phyloP scores from a whole-genome alignment of 2,113 vertebrate genomes.

The Pionites leucogaster region DNA sequence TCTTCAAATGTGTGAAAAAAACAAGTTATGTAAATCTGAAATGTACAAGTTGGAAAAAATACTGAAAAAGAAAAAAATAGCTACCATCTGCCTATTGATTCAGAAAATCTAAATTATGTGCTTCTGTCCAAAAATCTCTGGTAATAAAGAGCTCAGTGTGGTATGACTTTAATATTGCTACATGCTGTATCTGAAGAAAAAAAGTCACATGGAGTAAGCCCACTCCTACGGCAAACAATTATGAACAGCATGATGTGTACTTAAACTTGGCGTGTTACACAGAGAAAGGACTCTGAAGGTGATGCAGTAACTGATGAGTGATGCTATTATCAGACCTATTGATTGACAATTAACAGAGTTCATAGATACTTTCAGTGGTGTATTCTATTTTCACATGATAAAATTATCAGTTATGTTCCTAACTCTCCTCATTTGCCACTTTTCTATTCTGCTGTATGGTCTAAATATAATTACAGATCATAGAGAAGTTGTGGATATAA shows the following conservation, averaged over 20 bases:
- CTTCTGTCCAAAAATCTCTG: conserved; percentile 42
- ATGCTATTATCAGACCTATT: conserved; percentile 20
- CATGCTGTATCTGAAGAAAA: background rate
- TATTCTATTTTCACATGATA: background rate
- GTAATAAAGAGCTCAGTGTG: conserved; percentile 68
- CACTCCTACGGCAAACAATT: background rate
- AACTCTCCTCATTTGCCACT: conserved; percentile 4
- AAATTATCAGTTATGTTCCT: conserved; percentile 19
- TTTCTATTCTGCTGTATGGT: background rate
- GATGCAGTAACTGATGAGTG: background rate
- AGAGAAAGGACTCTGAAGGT: background rate
- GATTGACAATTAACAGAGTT: background rate
- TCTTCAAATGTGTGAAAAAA: conserved; percentile 66
- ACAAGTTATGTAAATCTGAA: conserved; percentile 60
- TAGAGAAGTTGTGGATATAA: background rate
- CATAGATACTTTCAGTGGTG: background rate
- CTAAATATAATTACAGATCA: conserved; percentile 10
- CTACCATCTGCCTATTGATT: conserved; percentile 64
- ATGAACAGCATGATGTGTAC: background rate
- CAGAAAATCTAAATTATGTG: conserved; percentile 41
- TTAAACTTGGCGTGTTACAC: background rate
- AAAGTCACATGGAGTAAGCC: background rate
- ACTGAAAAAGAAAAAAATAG: background rate
- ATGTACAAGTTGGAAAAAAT: conserved; percentile 10
- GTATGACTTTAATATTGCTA: conserved; percentile 39